Evolutionary conservation across 2,888 invertebrate species (phyloP).

Genomic region (Slavum lentiscoides): DNA sequence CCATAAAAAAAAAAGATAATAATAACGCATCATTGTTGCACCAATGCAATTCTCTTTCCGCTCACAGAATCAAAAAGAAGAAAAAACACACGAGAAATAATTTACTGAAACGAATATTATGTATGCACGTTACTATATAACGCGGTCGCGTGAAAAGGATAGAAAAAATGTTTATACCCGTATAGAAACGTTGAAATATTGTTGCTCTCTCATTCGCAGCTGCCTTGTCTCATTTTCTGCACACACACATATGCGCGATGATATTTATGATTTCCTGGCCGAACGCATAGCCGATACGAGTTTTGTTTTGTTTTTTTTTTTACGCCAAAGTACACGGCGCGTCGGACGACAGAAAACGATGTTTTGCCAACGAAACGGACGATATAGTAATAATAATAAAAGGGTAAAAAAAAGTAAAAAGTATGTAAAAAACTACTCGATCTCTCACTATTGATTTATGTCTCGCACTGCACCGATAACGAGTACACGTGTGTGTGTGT

Average conservation of each 20-base stretch:
- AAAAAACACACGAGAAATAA: too few relatives aligned
- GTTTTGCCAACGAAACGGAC: not conserved
- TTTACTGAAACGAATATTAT: too few relatives aligned
- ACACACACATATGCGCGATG: not conserved
- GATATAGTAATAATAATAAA: not conserved
- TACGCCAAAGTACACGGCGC: not conserved
- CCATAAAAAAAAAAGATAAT: too few relatives aligned
- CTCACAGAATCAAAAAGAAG: too few relatives aligned
- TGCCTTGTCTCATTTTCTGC: conserved; percentile 24
- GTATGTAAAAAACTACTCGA: too few relatives aligned
- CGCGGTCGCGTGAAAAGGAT: too few relatives aligned
- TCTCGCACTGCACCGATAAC: not conserved
- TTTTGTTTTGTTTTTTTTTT: conserved; percentile 8
- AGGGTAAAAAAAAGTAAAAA: not conserved
- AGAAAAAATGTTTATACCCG: too few relatives aligned
- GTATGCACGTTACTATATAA: too few relatives aligned
- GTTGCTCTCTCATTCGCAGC: not conserved
- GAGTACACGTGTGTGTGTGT: not conserved
- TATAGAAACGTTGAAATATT: too few relatives aligned
- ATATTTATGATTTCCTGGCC: conserved; percentile 48
- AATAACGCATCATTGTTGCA: too few relatives aligned
- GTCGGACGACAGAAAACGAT: not conserved
- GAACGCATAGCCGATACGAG: not conserved
- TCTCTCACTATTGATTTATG: conserved; percentile 36
- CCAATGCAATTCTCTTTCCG: too few relatives aligned